Base-by-base conservation (phyloP, 1,140 invertebrate species). In the Lordiphosa mommai region DNA sequence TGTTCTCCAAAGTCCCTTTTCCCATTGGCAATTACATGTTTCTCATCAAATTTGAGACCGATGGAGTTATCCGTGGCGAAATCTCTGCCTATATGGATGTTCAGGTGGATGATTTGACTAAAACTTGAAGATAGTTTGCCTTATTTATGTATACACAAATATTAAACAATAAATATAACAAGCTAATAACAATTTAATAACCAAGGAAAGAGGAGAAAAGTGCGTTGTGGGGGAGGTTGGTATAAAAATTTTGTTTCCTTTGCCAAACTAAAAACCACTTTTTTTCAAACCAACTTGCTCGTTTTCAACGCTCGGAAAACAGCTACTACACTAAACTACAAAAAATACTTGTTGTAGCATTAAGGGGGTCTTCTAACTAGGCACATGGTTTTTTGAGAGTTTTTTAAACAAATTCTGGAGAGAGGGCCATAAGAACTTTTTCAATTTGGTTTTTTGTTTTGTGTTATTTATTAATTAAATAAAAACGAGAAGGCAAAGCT, bases 161-260 rank as follows among this genome's bases (percentile, higher is more conserved):
- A 44, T 52, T 20, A 20, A 34, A 53, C 30, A 53, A 63, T 50
- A 55, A 41, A 47, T 53, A 5, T 27, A 6, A 5, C 20, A 27
- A 27, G 23, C 23, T 27, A 74, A 82, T 74, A 80, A 66, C 70
- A 79, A 56, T 74, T 80, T 80, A 37, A 44, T 48, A 49, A 59
- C 63, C 47, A 51, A 33, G 65, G 47, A 34, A 33, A n/a, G n/a
- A n/a, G n/a, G 60, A 70, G 57, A 37, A 38, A 63, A 63, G 63
- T 63, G 51, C 58, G n/a, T 63, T 63, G 40, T 30, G 23, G 5
- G 7, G 23, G 23, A 37, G 36, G 60, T 13, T 58, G 60, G 59
- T 61, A 37, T 43, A 63, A 63, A 63, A 32, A 8, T 51, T 61
- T 30, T 20, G 12, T 37, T 9, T 27, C 20, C 60, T 43, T 23